phyloP scores from a whole-genome alignment of 2,797 vertebrate species.

The Rhinogobio ventralis region DNA sequence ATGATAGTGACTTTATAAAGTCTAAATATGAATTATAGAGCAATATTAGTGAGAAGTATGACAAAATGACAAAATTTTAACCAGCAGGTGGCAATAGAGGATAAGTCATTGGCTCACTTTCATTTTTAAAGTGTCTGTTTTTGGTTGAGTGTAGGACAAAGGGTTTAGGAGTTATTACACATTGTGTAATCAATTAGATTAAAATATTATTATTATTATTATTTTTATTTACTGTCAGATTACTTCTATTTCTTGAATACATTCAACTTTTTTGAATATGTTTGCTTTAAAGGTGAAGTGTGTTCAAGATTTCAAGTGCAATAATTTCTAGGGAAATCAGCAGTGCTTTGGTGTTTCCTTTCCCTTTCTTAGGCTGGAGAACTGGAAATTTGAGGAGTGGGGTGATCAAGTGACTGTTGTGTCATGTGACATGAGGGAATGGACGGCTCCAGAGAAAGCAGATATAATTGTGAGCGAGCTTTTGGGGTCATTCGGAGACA shows the following conservation, averaged over 20 bases:
- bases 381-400: conserved; percentile 96
- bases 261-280: not conserved
- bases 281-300: not conserved
- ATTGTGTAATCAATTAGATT: too few relatives aligned
- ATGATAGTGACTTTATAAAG: too few relatives aligned
- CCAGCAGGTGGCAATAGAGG: too few relatives aligned
- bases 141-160: too few relatives aligned
- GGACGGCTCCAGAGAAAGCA: conserved; percentile 89
- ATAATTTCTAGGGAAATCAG: not conserved
- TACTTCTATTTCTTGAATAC: not conserved
- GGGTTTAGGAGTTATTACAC: too few relatives aligned
- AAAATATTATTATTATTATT: too few relatives aligned
- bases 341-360: not conserved
- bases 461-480: conserved; percentile 94
- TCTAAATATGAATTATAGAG: too few relatives aligned
- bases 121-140: too few relatives aligned
- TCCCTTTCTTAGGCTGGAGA: conserved; percentile 81
- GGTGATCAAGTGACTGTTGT: conserved; percentile 93
- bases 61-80: too few relatives aligned
- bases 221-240: not conserved
- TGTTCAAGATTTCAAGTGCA: not conserved
- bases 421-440: conserved; percentile 91
- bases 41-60: too few relatives aligned
- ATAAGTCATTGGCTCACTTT: too few relatives aligned
- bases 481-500: conserved; percentile 92